Conservation (phyloP, 2,113 vertebrate species). For the Oryzias javanicus region DNA sequence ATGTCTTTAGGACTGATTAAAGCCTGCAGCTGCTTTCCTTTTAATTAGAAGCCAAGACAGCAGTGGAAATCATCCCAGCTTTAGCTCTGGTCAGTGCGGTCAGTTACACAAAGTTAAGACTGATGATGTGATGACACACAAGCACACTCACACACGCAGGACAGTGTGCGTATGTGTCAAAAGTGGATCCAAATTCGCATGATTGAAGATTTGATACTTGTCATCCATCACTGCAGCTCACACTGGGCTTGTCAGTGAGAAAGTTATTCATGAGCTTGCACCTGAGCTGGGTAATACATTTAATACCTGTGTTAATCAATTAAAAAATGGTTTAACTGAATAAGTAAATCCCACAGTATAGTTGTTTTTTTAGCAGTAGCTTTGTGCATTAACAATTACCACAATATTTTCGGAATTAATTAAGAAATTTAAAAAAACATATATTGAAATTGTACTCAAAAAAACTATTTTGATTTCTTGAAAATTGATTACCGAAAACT, state of each 20-base stretch:
- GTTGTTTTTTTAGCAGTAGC: too few species aligned
- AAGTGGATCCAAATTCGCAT: constrained; percentile 14
- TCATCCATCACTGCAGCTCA: constrained; percentile 2
- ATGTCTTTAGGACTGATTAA: constrained; percentile 3
- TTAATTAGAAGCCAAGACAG: too few species aligned
- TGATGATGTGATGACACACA: constrained; percentile 53
- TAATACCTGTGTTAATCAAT: neutral
- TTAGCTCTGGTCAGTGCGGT: constrained; percentile 14
- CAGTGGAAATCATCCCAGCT: constrained; percentile 16
- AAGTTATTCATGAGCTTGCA: neutral
- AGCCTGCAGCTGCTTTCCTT: neutral
- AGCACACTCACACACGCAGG: constrained; percentile 13
- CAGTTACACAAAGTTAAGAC: constrained; percentile 30
- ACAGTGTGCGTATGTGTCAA: constrained; percentile 17
- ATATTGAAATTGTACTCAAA: too few species aligned
- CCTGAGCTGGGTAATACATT: neutral
- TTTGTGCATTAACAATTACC: too few species aligned
- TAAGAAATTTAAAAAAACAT: too few species aligned
- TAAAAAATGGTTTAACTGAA: too few species aligned
- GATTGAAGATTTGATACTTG: constrained; percentile 17
- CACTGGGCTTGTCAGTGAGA: neutral
- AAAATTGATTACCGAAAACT: too few species aligned
- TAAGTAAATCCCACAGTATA: too few species aligned
- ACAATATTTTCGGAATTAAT: too few species aligned
- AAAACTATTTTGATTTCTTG: too few species aligned